Conservation (phyloP, 2,797 vertebrate genomes). For the Xenops minutus region DNA sequence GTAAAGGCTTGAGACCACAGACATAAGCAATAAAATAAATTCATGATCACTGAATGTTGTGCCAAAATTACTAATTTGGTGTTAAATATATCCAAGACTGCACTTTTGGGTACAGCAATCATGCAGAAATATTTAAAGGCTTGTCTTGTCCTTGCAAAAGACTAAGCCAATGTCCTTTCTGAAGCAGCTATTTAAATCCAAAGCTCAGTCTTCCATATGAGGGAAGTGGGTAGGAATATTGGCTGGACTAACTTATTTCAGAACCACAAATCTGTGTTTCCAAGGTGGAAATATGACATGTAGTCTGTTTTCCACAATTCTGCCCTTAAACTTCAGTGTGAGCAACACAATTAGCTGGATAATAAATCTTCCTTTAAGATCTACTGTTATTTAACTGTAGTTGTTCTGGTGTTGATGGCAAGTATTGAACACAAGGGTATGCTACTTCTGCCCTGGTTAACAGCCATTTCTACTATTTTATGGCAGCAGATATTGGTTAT, state of each 20-base stretch:
- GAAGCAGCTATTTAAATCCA: not conserved
- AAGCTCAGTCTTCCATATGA: not conserved
- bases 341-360: not conserved
- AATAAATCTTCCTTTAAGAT: not conserved
- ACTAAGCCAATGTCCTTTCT: not conserved
- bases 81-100: not conserved
- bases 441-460: not conserved
- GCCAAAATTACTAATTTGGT: constrained; percentile 32
- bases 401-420: not conserved
- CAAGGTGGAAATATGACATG: not conserved
- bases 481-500: not conserved
- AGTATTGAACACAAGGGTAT: not conserved
- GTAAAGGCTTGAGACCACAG: constrained; percentile 65
- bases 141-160: constrained; percentile 51
- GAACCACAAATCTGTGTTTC: not conserved
- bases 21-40: constrained; percentile 5
- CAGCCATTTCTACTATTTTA: not conserved
- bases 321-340: not conserved
- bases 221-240: not conserved
- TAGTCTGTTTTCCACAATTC: not conserved
- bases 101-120: constrained; percentile 9
- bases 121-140: constrained; percentile 70
- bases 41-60: constrained; percentile 18
- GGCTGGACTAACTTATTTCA: not conserved
- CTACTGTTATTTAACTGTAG: not conserved